Evolutionary conservation across 2,888 invertebrate species (phyloP), one percentile per base, ranked within the genome.

Genomic region (Heliconius ethilla): DNA sequence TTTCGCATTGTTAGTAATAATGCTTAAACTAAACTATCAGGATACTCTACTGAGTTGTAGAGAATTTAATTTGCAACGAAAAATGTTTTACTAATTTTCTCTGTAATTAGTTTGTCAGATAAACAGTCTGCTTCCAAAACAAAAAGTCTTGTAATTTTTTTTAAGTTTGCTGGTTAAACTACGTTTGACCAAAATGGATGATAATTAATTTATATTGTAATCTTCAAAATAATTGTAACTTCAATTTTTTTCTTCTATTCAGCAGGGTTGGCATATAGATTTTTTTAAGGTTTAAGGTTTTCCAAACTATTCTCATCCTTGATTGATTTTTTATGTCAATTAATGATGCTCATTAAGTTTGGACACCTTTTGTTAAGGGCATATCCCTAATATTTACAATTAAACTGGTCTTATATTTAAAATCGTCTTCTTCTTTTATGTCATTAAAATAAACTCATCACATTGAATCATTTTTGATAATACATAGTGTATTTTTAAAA

Each of bases 1-100:
- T 33, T 75, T 63, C 63, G 72, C 33, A 76, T 76, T 76, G 76
- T 73, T 73, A 66, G 29, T 72, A 76, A 72, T 73, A 63, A 66
- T 73, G 37, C 76, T 51, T 66, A 29, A 22, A 18, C 40, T 62
- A 15, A 70, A 65, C 72, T 51, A 62, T 51, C 18, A 70, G 51
- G 51, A 65, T 65, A 63, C 59, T n/a, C n/a, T 63, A 25, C 73
- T 22, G 13, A 29, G 10, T 70, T 37, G 25, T 40, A 25, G 37
- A 40, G 74, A 63, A 25, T 40, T n/a, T 40, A 37, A 67, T 37
- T 67, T 67, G 33, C 67, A 40, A 67, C n/a, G 22, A 40, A 27
- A 66, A 66, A 22, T 33, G 5, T 66, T 33, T 10, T 22, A 27
- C 66, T 9, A 66, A 33, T 33, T 7, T 22, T 51, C 18, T 51